Percentiles rank a stretch among this genome's conserved stretches.
Conservation (phyloP, 1,140 invertebrate genomes). For the Polyergus mexicanus region DNA sequence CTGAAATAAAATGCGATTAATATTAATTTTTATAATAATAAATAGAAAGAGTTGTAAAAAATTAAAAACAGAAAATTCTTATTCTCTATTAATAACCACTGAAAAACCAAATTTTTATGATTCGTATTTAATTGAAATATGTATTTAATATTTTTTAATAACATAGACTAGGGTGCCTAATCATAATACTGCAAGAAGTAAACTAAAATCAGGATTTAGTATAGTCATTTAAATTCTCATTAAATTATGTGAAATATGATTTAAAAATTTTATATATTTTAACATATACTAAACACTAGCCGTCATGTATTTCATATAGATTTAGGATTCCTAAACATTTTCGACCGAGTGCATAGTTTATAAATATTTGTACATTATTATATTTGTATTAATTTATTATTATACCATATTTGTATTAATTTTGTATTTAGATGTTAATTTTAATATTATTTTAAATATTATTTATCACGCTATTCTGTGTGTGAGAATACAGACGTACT, state of each 20-base stretch:
- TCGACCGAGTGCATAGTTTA: not conserved
- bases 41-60: too few relatives aligned
- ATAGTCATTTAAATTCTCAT: not conserved
- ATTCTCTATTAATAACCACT: not conserved
- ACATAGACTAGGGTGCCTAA: not conserved
- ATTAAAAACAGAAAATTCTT: not conserved
- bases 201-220: not conserved
- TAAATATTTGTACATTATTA: not conserved
- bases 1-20: too few relatives aligned
- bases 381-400: too few relatives aligned
- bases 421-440: too few relatives aligned
- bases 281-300: too few relatives aligned
- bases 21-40: too few relatives aligned
- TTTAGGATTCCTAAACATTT: too few relatives aligned
- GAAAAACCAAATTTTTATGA: not conserved
- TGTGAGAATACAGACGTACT: not conserved
- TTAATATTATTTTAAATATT: too few relatives aligned
- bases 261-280: not conserved
- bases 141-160: not conserved
- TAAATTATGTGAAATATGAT: not conserved
- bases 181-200: not conserved
- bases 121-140: not conserved
- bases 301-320: too few relatives aligned
- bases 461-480: not conserved
- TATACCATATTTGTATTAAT: too few relatives aligned